These are phyloP conservation scores for Adelges cooleyi DNA, from an alignment of 1,140 invertebrate genomes.

Conservation along the genomic window DNA sequence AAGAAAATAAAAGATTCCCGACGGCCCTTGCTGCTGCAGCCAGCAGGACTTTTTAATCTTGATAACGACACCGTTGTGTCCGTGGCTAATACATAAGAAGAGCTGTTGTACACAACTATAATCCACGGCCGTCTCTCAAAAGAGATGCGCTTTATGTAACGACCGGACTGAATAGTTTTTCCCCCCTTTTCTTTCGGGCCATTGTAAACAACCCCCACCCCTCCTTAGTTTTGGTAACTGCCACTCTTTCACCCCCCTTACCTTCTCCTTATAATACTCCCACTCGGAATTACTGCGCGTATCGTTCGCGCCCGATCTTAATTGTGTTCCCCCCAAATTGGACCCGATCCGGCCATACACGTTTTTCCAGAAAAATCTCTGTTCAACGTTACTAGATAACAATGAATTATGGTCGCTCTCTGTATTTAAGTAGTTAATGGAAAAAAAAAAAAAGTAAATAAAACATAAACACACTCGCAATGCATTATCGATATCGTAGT, in stretches of 20 bases:
- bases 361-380: neutral
- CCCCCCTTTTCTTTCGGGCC: neutral
- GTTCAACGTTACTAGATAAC: neutral
- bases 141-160: slow-evolving; percentile 24
- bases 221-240: too few species aligned
- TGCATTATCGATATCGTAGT: neutral
- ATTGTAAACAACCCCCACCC: neutral
- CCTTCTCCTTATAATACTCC: too few species aligned
- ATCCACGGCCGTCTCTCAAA: slow-evolving; percentile 22
- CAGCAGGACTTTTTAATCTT: slow-evolving; percentile 24
- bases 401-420: slow-evolving; percentile 2
- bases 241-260: too few species aligned
- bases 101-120: slow-evolving; percentile 24
- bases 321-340: slow-evolving; percentile 18
- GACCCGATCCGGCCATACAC: neutral
- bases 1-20: slow-evolving; percentile 1
- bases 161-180: slow-evolving; percentile 1
- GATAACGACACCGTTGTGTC: slow-evolving; percentile 26
- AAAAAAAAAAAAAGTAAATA: neutral
- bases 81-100: slow-evolving; percentile 13
- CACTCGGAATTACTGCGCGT: neutral
- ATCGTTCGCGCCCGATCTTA: slow-evolving; percentile 6
- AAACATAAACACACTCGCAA: neutral
- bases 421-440: slow-evolving; percentile 2
- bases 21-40: slow-evolving; percentile 5